A percentile compares a stretch with the other conserved stretches of the same genome.
These are phyloP conservation scores for Hemicordylus capensis DNA, from an alignment of 2,113 vertebrate species.

Conservation along the genomic window DNA sequence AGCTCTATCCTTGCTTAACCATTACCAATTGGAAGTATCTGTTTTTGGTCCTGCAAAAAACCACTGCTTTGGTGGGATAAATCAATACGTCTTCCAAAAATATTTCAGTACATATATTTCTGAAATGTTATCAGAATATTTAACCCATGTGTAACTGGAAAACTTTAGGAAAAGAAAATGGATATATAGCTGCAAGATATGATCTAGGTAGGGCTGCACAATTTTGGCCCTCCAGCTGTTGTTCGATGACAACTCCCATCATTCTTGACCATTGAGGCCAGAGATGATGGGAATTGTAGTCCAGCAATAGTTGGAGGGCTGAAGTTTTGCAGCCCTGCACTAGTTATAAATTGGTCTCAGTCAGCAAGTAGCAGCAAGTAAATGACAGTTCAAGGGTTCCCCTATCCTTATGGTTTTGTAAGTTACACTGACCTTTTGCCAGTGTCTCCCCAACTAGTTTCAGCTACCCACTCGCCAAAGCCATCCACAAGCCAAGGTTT, in stretches of 20 bases:
- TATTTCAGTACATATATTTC: background rate
- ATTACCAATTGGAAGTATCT: background rate
- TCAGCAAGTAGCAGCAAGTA: background rate
- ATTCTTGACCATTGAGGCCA: no score
- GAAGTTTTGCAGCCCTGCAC: no score
- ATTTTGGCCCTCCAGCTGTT: no score
- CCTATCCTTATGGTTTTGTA: background rate
- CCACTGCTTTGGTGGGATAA: no score
- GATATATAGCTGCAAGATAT: background rate
- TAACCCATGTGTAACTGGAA: background rate
- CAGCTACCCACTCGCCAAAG: background rate
- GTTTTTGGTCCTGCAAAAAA: no score
- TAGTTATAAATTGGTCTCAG: no score
- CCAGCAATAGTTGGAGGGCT: no score
- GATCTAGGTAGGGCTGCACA: no score
- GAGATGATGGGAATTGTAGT: no score
- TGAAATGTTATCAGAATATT: background rate
- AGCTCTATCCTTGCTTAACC: background rate
- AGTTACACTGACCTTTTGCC: background rate
- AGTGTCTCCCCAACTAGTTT: background rate
- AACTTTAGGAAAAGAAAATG: background rate
- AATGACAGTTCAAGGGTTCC: background rate
- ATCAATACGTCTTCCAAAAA: background rate
- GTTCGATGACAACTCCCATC: no score
- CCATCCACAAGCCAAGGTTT: fast-evolving